Evolutionary conservation across 2,113 vertebrate genomes (phyloP).

Genomic region (Nyctibius bracteatus): DNA sequence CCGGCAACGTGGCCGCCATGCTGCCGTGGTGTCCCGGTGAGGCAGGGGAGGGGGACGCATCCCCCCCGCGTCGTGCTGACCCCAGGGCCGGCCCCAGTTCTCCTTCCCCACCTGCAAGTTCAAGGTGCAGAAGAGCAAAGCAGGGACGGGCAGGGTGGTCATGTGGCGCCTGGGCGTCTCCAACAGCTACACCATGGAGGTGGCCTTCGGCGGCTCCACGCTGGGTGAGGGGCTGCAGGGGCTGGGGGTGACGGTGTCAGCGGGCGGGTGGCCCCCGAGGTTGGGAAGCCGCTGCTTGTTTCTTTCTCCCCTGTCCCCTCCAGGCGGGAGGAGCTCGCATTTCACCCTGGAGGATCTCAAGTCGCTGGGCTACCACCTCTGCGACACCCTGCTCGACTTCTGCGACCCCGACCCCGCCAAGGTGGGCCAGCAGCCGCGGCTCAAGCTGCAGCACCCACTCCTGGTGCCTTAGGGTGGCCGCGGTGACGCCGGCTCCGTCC

Average conservation of each 20-base stretch:
- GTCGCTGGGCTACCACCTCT: constrained; percentile 83
- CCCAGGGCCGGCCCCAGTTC: constrained; percentile 71
- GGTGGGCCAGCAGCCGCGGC: constrained; percentile 55
- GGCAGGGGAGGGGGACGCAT: too few relatives aligned
- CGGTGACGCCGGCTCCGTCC: fast-evolving
- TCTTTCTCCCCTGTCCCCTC: not conserved
- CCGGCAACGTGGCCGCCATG: too few relatives aligned
- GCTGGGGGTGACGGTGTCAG: fast-evolving
- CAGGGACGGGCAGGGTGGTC: constrained; percentile 85
- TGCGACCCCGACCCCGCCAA: constrained; percentile 86
- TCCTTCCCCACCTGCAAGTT: constrained; percentile 91
- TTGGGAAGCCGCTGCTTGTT: not conserved
- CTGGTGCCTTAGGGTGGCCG: fast-evolving
- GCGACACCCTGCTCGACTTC: constrained; percentile 92
- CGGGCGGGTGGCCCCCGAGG: fast-evolving
- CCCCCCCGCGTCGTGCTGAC: fast-evolving
- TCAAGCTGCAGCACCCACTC: fast-evolving
- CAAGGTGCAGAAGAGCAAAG: constrained; percentile 88
- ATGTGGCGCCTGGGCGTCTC: constrained; percentile 90
- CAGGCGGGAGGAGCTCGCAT: constrained; percentile 84
- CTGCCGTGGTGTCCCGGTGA: too few relatives aligned
- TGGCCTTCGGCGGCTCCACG: constrained; percentile 87
- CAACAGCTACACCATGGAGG: constrained; percentile 95
- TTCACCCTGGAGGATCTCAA: constrained; percentile 84
- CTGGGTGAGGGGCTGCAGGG: constrained; percentile 72